A percentile compares a stretch with the other conserved stretches of the same genome.
These are phyloP conservation scores for Andrena fulva DNA, from an alignment of 2,888 invertebrate genomes.

Conservation along the genomic window DNA sequence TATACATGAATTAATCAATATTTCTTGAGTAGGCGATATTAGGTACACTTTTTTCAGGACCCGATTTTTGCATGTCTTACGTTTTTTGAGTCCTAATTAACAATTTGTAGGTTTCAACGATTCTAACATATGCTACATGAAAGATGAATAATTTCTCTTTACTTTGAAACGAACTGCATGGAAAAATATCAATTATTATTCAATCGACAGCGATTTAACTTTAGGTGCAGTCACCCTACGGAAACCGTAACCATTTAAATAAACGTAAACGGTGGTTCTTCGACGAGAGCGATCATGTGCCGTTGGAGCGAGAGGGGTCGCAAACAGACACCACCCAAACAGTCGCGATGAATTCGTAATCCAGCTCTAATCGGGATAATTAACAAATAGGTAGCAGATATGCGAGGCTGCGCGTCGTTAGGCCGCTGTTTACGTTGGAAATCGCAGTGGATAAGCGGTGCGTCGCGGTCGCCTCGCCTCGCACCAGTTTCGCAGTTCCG, in stretches of 20 bases:
- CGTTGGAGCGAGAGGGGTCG: neutral
- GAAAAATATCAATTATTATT: too few species aligned
- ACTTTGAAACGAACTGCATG: too few species aligned
- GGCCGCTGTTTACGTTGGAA: slow-evolving; percentile 32
- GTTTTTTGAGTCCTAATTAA: too few species aligned
- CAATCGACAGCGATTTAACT: too few species aligned
- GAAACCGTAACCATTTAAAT: slow-evolving; percentile 22
- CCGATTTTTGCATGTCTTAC: too few species aligned
- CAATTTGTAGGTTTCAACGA: too few species aligned
- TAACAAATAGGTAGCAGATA: slow-evolving; percentile 31
- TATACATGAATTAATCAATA: too few species aligned
- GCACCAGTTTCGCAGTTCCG: neutral
- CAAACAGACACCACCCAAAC: slow-evolving; percentile 24
- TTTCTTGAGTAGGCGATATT: too few species aligned
- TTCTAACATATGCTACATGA: too few species aligned
- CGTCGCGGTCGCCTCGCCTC: neutral
- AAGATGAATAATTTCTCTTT: too few species aligned
- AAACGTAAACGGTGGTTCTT: slow-evolving; percentile 42
- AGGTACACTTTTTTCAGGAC: too few species aligned
- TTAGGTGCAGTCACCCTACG: too few species aligned
- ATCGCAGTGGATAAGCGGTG: slow-evolving; percentile 30
- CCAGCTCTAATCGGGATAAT: slow-evolving; percentile 47
- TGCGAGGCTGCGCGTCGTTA: slow-evolving; percentile 5
- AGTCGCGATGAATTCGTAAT: slow-evolving; percentile 42
- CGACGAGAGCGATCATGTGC: slow-evolving; percentile 27